Percentiles rank a stretch among this genome's conserved stretches.
Conservation (phyloP, 2,113 vertebrate species). For the Apeltes quadracus region DNA sequence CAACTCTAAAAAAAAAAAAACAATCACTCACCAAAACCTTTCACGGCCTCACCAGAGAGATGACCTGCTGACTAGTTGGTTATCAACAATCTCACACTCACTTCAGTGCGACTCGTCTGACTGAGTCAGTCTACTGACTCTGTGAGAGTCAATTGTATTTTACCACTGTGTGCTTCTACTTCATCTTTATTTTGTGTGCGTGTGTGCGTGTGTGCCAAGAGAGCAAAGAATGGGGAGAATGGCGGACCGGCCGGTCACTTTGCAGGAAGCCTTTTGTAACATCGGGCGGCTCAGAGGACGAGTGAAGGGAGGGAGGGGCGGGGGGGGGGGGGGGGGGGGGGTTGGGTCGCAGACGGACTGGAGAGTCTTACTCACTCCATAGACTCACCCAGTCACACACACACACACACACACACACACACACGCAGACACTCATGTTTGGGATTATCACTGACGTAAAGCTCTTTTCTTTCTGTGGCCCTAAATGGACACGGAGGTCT, state of each 20-base stretch:
- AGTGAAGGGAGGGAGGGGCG: neutral
- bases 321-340: no score
- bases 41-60: constrained; percentile 14
- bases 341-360: neutral
- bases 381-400: constrained; percentile 34
- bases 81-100: constrained; percentile 30
- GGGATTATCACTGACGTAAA: constrained; percentile 35
- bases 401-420: constrained; percentile 23
- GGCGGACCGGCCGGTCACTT: constrained; percentile 38
- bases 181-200: constrained; percentile 14
- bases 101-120: neutral
- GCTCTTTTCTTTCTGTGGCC: constrained; percentile 21
- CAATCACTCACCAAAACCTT: neutral
- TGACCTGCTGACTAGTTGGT: constrained; percentile 36
- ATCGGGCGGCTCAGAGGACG: constrained; percentile 69
- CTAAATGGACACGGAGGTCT: constrained; percentile 45
- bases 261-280: constrained; percentile 70
- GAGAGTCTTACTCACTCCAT: constrained; percentile 48
- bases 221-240: constrained; percentile 10
- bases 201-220: neutral
- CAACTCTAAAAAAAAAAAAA: neutral
- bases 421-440: constrained; percentile 16
- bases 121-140: constrained; percentile 8
- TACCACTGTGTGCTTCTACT: neutral
- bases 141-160: constrained; percentile 16